phyloP scores from a whole-genome alignment of 1,140 invertebrate species.

The Homalodisca vitripennis region DNA sequence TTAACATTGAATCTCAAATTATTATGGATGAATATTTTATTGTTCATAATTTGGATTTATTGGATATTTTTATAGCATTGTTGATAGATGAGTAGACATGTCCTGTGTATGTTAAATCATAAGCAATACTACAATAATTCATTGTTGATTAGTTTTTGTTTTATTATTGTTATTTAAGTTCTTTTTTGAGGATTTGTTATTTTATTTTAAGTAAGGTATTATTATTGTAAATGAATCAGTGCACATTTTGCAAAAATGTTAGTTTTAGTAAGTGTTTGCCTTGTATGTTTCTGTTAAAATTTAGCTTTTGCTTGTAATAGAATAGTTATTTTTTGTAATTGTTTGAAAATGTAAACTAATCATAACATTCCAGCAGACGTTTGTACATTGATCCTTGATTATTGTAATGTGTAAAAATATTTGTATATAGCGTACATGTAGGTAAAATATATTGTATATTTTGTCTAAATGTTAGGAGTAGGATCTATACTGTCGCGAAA shows the following conservation, averaged over 20 bases:
- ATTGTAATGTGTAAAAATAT: not conserved
- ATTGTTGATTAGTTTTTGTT: too few species aligned
- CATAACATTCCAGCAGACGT: too few species aligned
- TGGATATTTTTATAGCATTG: not conserved
- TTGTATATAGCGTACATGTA: not conserved
- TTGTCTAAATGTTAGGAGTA: constrained; percentile 23
- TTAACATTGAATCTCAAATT: not conserved
- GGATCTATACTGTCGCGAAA: constrained; percentile 9
- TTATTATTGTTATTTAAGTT: not conserved
- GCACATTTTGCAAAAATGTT: too few species aligned
- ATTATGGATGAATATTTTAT: not conserved
- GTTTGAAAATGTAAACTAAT: too few species aligned
- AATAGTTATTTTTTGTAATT: too few species aligned
- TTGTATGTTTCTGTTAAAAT: too few species aligned
- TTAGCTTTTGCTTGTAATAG: too few species aligned
- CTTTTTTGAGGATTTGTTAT: too few species aligned
- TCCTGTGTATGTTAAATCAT: not conserved
- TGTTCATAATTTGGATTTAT: not conserved
- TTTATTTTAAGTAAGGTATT: too few species aligned
- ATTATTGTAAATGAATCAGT: too few species aligned
- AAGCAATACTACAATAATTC: not conserved
- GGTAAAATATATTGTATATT: constrained; percentile 17
- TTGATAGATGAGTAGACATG: not conserved
- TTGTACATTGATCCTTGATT: too few species aligned
- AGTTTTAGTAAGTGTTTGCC: too few species aligned